Evolutionary conservation across 1,140 invertebrate genomes (phyloP), one percentile per base, ranked within the genome.

Genomic region (Tribolium castaneum): DNA sequence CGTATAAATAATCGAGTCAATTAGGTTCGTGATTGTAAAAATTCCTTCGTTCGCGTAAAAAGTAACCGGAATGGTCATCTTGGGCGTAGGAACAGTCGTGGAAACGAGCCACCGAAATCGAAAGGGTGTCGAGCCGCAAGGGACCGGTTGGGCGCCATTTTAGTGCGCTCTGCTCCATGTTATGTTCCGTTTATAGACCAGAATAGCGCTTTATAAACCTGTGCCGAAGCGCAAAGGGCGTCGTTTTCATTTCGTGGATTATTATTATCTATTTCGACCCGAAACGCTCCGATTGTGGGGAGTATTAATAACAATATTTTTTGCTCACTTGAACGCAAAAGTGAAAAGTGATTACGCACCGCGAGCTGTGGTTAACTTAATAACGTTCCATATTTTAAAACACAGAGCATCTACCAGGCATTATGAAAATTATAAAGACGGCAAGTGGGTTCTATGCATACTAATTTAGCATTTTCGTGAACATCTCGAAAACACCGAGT

Each of bases 111-210:
- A 66, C 59, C 79, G 76, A 77, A 78, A 79, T 79, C 78, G 78
- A 79, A 81, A 82, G 81, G 79, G 78, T 80, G 81, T 77, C 79
- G 72, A 75, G 76, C 81, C 82, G 70, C 82, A 80, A 82, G 82
- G 81, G 82, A 83, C 76, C 79, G 79, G 79, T 83, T 77, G 79
- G 81, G 70, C 80, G 81, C 82, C 81, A 82, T 83, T 83, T 82
- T 82, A 80, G 66, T 79, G 78, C 79, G 78, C 80, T 79, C 79
- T 80, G 81, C 82, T 83, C 82, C 80, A 84, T 83, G 83, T 85
- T 85, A 85, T 84, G 84, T 83, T 79, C 80, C 84, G 82, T 83
- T 85, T 85, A 84, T 84, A 83, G 80, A 82, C 83, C 83, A 75
- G 78, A 84, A 84, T 83, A 80, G 83, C 80, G 73, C 83, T 84